These are phyloP conservation scores for Oreohelix idahoensis DNA, from an alignment of 1,140 invertebrate genomes.

Conservation along the genomic window DNA sequence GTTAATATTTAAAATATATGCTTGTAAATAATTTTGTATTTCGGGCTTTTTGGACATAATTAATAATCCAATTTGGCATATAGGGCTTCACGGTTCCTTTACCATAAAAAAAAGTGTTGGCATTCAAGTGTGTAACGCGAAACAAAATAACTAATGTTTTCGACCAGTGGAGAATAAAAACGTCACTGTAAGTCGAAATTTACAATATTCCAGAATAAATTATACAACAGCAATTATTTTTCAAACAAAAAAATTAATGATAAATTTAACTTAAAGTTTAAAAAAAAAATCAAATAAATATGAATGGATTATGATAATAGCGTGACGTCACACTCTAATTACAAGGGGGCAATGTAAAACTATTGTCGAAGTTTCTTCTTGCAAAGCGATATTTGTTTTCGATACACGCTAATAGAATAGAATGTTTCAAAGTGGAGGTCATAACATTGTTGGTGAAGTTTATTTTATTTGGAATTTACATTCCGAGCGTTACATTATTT, in stretches of 20 bases:
- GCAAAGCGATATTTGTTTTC: constrained; percentile 53
- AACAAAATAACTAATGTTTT: neutral
- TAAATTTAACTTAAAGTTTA: too few relatives aligned
- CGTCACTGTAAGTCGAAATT: neutral
- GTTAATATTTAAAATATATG: too few relatives aligned
- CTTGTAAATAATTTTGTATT: too few relatives aligned
- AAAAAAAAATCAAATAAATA: neutral
- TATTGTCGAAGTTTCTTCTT: constrained; percentile 67
- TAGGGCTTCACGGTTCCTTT: neutral
- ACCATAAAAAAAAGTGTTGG: neutral
- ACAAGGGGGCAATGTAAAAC: constrained; percentile 71
- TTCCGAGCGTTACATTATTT: neutral
- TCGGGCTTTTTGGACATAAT: too few relatives aligned
- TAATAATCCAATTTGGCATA: neutral
- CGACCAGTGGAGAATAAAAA: neutral
- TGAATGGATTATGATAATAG: constrained; percentile 73
- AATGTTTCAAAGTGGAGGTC: constrained; percentile 50
- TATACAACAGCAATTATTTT: neutral
- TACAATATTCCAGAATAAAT: neutral
- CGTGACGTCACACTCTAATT: constrained; percentile 72
- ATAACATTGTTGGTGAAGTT: neutral
- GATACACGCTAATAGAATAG: constrained; percentile 57
- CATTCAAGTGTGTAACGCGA: neutral
- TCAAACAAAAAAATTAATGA: neutral
- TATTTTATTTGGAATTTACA: too few relatives aligned